Evolutionary conservation across 2,113 vertebrate species (phyloP).

Genomic region (Lophotis ruficrista): DNA sequence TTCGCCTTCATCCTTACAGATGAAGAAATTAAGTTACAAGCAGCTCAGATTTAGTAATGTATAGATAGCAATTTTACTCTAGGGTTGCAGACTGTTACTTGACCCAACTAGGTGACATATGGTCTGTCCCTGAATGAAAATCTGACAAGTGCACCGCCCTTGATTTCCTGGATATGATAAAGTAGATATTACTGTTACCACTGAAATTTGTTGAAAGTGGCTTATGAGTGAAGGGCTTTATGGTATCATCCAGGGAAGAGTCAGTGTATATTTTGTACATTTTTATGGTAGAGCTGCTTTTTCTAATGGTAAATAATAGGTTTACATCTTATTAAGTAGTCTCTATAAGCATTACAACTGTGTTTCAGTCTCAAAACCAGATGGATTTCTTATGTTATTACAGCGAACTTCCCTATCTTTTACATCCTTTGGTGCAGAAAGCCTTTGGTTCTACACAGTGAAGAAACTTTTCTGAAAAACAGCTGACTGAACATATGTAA

Average conservation of each 20-base stretch:
- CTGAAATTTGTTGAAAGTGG: not conserved
- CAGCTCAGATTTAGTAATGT: slow-evolving; percentile 52
- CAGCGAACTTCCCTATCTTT: not conserved
- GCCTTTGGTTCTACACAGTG: not conserved
- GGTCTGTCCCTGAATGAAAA: not conserved
- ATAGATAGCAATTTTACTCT: slow-evolving; percentile 61
- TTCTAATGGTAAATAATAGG: slow-evolving; percentile 37
- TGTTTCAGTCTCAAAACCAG: not conserved
- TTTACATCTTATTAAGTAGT: not conserved
- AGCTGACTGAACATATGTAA: not conserved
- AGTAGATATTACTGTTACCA: not conserved
- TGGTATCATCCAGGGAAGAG: not conserved
- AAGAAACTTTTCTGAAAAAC: not conserved
- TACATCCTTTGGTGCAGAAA: not conserved
- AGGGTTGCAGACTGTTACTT: slow-evolving; percentile 60
- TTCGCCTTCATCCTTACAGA: not conserved
- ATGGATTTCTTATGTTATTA: not conserved
- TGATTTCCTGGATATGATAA: slow-evolving; percentile 8
- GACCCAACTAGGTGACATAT: slow-evolving; percentile 30
- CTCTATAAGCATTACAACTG: not conserved
- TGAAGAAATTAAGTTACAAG: too few relatives aligned
- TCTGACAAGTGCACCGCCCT: slow-evolving; percentile 20
- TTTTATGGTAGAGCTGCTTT: slow-evolving; percentile 58
- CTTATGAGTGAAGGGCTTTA: not conserved
- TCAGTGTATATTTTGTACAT: slow-evolving; percentile 9